Conservation (phyloP, 35 echinoderm and acorn worm species). For the Diadema setosum region DNA sequence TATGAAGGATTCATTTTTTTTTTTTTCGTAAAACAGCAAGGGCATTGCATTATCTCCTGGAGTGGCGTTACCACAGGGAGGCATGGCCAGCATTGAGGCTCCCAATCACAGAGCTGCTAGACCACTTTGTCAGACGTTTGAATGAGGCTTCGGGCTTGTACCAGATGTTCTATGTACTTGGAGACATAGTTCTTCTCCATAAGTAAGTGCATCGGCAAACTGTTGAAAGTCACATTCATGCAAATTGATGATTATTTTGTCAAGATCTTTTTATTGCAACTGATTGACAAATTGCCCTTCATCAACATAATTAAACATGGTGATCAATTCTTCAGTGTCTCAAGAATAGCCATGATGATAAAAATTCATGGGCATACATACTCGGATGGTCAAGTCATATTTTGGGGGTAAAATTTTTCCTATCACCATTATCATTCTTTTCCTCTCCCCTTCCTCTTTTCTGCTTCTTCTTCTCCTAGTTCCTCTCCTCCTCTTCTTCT, state of each 20-base stretch:
- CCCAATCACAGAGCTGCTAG: constrained; percentile 72
- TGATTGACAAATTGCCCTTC: too few relatives aligned
- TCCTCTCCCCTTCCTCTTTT: neutral
- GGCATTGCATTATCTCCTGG: constrained; percentile 74
- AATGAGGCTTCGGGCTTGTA: constrained; percentile 96
- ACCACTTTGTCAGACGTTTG: constrained; percentile 82
- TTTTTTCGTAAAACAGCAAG: constrained; percentile 47
- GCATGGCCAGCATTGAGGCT: constrained; percentile 70
- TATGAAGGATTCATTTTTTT: neutral
- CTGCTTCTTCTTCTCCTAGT: neutral
- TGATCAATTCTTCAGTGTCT: too few relatives aligned
- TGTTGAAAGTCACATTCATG: too few relatives aligned
- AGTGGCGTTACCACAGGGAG: constrained; percentile 72
- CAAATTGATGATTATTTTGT: too few relatives aligned
- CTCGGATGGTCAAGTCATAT: too few relatives aligned
- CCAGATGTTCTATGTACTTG: constrained; percentile 92
- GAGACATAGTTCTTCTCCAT: constrained; percentile 75
- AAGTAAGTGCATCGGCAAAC: constrained; percentile 29
- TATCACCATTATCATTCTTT: neutral
- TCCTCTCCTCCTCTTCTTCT: neutral
- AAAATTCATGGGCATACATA: too few relatives aligned
- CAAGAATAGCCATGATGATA: too few relatives aligned
- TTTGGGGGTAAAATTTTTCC: too few relatives aligned
- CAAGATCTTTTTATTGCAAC: too few relatives aligned
- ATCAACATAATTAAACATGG: too few relatives aligned